Conservation (phyloP, 2,113 vertebrate species). For the Lasiurus borealis region DNA sequence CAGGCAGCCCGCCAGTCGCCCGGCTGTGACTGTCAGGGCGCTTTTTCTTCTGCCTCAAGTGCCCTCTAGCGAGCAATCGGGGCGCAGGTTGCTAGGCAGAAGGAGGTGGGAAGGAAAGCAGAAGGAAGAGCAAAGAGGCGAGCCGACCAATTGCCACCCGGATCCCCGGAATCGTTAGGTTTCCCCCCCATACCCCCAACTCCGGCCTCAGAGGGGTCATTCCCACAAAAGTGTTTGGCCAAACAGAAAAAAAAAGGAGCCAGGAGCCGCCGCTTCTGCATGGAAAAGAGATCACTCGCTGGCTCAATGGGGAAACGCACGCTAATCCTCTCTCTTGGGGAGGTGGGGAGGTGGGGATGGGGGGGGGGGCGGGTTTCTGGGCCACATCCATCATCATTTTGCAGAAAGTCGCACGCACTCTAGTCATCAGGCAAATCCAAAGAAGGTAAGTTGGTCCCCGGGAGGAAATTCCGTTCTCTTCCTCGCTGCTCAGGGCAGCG, state of each 20-base stretch:
- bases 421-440: slow-evolving; percentile 75
- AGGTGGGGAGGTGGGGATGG: too few relatives aligned
- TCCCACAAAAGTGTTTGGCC: slow-evolving; percentile 45
- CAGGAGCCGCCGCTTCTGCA: slow-evolving; percentile 46
- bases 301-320: slow-evolving; percentile 68
- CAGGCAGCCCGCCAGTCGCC: background rate
- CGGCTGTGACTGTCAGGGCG: slow-evolving; percentile 58
- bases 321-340: slow-evolving; percentile 74
- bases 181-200: slow-evolving; percentile 55
- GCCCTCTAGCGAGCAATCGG: slow-evolving; percentile 95
- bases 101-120: slow-evolving; percentile 9
- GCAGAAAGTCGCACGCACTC: slow-evolving; percentile 58
- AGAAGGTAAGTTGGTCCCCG: slow-evolving; percentile 74
- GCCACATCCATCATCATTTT: slow-evolving; percentile 71
- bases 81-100: slow-evolving; percentile 78
- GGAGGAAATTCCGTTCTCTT: slow-evolving; percentile 75
- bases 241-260: slow-evolving; percentile 72
- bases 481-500: background rate
- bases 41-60: slow-evolving; percentile 88
- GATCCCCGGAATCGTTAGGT: slow-evolving; percentile 57
- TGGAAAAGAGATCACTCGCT: slow-evolving; percentile 75
- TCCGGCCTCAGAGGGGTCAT: slow-evolving; percentile 58
- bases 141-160: slow-evolving; percentile 49
- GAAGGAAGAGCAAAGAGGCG: background rate
- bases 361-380: too few relatives aligned